phyloP scores from a whole-genome alignment of 2,113 vertebrate genomes.

The Aegypius monachus region DNA sequence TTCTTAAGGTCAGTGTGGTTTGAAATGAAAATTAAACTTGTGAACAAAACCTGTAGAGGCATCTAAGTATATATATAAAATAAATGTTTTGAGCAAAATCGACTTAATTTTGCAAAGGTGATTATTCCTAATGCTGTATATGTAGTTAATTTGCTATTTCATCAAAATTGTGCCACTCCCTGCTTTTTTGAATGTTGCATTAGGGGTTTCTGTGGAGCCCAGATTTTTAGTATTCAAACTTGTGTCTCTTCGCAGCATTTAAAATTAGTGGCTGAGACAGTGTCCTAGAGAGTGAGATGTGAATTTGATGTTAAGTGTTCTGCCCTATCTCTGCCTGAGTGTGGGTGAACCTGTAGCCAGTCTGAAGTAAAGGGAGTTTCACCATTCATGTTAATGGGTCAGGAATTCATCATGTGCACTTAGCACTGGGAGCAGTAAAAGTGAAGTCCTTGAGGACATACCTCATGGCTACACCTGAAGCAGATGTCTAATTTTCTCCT shows the following conservation, averaged over 20 bases:
- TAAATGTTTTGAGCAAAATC: not conserved
- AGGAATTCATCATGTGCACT: not conserved
- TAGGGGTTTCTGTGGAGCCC: not conserved
- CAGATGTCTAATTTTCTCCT: slow-evolving; percentile 37
- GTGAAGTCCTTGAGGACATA: not conserved
- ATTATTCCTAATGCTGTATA: not conserved
- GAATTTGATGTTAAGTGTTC: not conserved
- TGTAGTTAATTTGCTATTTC: not conserved
- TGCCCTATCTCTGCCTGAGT: not conserved
- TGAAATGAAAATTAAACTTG: not conserved
- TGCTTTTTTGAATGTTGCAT: not conserved
- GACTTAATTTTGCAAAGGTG: not conserved
- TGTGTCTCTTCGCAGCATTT: not conserved
- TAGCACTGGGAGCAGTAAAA: not conserved
- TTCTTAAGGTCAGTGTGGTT: not conserved
- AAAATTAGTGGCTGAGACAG: not conserved
- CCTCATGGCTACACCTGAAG: not conserved
- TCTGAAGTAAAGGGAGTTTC: not conserved
- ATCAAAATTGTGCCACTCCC: too few relatives aligned
- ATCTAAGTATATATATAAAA: not conserved
- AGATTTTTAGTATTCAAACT: not conserved
- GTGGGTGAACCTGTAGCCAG: not conserved
- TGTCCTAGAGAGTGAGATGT: not conserved
- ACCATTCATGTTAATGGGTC: not conserved
- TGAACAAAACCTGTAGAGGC: not conserved